phyloP scores from a whole-genome alignment of 2,888 invertebrate species.

The Lucinisca nassula region DNA sequence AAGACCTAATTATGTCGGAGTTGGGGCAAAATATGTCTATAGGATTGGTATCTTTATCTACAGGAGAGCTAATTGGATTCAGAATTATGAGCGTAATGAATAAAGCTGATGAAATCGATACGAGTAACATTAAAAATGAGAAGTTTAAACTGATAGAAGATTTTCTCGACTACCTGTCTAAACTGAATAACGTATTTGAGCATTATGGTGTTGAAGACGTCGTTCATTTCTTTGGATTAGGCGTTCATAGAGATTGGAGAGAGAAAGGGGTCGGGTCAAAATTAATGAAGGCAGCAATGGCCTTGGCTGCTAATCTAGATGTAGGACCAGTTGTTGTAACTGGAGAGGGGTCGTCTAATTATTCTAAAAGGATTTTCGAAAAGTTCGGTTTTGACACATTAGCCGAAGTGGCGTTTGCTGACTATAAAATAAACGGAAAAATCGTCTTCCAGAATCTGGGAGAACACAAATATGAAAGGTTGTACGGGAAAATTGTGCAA shows the following conservation, averaged over 20 bases:
- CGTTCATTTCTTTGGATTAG: conserved; percentile 34
- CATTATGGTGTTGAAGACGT: conserved; percentile 30
- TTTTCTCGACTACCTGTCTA: background rate
- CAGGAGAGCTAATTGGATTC: conserved; percentile 40
- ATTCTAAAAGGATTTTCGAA: conserved; percentile 41
- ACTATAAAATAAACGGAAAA: conserved; percentile 37
- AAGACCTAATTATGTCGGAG: background rate
- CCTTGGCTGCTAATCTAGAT: conserved; percentile 14
- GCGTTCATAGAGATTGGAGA: conserved; percentile 29
- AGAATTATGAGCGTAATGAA: conserved; percentile 14
- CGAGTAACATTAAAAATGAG: conserved; percentile 5
- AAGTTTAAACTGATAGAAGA: conserved; percentile 2
- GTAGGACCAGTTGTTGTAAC: conserved; percentile 28
- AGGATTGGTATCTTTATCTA: conserved; percentile 24
- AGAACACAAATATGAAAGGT: conserved; percentile 30
- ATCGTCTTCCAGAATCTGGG: conserved; percentile 41
- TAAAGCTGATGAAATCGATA: background rate
- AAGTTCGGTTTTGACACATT: conserved; percentile 38
- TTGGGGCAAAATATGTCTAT: conserved; percentile 36
- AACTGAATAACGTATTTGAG: conserved; percentile 21
- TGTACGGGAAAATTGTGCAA: conserved; percentile 22
- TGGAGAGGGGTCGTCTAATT: conserved; percentile 34
- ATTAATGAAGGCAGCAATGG: conserved; percentile 40
- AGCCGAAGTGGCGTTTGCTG: conserved; percentile 22
- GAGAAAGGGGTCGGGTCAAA: conserved; percentile 24